Conservation (phyloP, 35 echinoderm and acorn worm genomes). For the Antedon bifida region DNA sequence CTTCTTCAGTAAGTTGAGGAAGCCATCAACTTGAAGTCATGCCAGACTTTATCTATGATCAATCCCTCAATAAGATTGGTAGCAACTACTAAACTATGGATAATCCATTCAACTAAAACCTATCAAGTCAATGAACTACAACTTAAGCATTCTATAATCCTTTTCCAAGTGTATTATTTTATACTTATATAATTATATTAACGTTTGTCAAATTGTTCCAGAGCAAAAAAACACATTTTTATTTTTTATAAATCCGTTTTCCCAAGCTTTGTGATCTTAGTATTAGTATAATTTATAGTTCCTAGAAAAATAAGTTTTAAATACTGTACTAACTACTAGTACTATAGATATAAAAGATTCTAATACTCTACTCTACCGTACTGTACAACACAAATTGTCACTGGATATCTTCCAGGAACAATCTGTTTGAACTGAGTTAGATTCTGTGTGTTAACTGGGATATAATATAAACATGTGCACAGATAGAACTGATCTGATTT, state of each 20-base stretch:
- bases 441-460: too few relatives aligned
- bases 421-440: too few relatives aligned
- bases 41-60: background rate
- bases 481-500: too few relatives aligned
- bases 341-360: too few relatives aligned
- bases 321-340: too few relatives aligned
- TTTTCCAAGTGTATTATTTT: background rate
- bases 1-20: too few relatives aligned
- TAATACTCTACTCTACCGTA: too few relatives aligned
- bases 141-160: background rate
- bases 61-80: background rate
- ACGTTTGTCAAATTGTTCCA: background rate
- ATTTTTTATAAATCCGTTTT: background rate
- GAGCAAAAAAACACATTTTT: background rate
- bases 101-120: background rate
- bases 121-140: background rate
- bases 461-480: too few relatives aligned
- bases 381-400: too few relatives aligned
- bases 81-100: background rate
- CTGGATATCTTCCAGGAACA: too few relatives aligned
- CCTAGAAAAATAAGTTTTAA: too few relatives aligned
- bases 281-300: too few relatives aligned
- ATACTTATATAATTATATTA: background rate
- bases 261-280: background rate
- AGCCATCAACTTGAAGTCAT: background rate